These are phyloP conservation scores for Ormyrus rosae DNA, from an alignment of 2,888 invertebrate species.

Conservation along the genomic window DNA sequence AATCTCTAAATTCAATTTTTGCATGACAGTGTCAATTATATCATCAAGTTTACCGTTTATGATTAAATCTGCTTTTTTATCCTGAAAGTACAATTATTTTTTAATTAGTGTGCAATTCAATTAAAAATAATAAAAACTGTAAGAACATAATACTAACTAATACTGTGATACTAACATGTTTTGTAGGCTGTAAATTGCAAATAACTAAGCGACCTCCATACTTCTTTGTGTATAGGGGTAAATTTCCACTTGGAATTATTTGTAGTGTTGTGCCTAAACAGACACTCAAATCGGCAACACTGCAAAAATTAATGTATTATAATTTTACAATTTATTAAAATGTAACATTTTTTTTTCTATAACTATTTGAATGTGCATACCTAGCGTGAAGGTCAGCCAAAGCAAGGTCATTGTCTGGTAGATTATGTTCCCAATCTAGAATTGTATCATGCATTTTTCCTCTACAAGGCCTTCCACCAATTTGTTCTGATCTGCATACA, in stretches of 20 bases:
- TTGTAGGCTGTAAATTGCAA: slow-evolving; percentile 98
- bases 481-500: slow-evolving; percentile 81
- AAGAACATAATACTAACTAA: slow-evolving; percentile 1
- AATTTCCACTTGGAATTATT: slow-evolving; percentile 96
- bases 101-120: not conserved
- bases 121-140: slow-evolving; percentile 4
- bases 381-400: slow-evolving; percentile 92
- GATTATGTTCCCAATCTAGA: slow-evolving; percentile 97
- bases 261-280: slow-evolving; percentile 98
- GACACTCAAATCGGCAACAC: slow-evolving; percentile 94
- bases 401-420: slow-evolving; percentile 91
- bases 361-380: slow-evolving; percentile 75
- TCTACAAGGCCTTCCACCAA: slow-evolving; percentile 85
- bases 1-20: slow-evolving; percentile 84
- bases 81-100: slow-evolving; percentile 77
- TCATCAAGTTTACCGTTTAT: slow-evolving; percentile 94
- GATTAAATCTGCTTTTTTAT: slow-evolving; percentile 92
- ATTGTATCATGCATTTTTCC: slow-evolving; percentile 93
- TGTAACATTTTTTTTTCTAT: not conserved
- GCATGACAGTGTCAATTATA: slow-evolving; percentile 85
- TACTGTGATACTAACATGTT: slow-evolving; percentile 84
- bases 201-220: slow-evolving; percentile 93
- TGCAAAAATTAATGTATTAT: slow-evolving; percentile 75
- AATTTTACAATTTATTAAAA: not conserved
- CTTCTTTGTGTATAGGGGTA: slow-evolving; percentile 91